These are phyloP conservation scores for Amiota mariae DNA, from an alignment of 2,888 invertebrate genomes.

Conservation along the genomic window DNA sequence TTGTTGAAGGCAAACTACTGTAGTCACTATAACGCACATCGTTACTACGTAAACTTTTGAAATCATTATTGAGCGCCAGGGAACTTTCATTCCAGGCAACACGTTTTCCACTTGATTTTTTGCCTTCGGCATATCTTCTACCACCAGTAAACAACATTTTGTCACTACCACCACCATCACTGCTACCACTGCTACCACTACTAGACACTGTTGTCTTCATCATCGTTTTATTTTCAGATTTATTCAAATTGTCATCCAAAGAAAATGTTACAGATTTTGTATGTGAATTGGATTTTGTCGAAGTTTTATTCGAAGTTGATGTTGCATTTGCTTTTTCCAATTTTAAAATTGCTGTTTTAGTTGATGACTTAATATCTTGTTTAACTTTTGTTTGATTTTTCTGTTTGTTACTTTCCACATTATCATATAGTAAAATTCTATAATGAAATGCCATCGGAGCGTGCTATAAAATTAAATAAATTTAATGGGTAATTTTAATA, in stretches of 20 bases:
- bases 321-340: slow-evolving; percentile 20
- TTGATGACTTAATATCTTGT: slow-evolving; percentile 47
- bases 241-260: slow-evolving; percentile 40
- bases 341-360: too few species aligned
- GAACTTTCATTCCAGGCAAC: slow-evolving; percentile 44
- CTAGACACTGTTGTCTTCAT: slow-evolving; percentile 46
- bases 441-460: slow-evolving; percentile 81
- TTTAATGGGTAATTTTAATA: too few species aligned
- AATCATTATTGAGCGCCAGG: slow-evolving; percentile 61
- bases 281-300: slow-evolving; percentile 41
- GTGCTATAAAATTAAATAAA: slow-evolving; percentile 71
- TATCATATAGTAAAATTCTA: slow-evolving; percentile 74
- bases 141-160: slow-evolving; percentile 60
- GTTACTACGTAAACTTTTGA: slow-evolving; percentile 73
- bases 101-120: slow-evolving; percentile 45
- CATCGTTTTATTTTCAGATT: slow-evolving; percentile 37
- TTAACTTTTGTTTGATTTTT: slow-evolving; percentile 55
- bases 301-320: slow-evolving; percentile 33
- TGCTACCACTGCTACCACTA: slow-evolving; percentile 51
- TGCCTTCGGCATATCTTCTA: slow-evolving; percentile 49
- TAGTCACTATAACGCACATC: slow-evolving; percentile 71
- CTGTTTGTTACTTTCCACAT: slow-evolving; percentile 51
- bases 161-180: slow-evolving; percentile 51
- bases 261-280: slow-evolving; percentile 58
- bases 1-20: slow-evolving; percentile 50